Evolutionary conservation across 2,113 vertebrate genomes (phyloP), one percentile per base, ranked within the genome.

Genomic region (Pithys albifrons): DNA sequence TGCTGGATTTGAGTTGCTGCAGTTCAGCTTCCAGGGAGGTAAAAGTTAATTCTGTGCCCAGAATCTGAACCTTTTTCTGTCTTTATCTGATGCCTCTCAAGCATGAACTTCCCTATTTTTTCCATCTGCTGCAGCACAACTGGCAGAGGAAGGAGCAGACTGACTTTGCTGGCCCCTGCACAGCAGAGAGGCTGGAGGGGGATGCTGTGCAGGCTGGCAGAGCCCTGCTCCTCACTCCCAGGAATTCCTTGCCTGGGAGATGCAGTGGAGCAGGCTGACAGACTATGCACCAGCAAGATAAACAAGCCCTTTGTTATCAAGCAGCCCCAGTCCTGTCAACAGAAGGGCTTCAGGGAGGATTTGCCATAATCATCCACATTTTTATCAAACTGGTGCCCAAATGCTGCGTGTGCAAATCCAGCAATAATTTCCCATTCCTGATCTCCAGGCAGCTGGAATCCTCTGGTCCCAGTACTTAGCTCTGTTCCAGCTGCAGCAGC

Each of bases 221-320:
- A 85, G n/a, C 89, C 51, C 75, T 88, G 72, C 79, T 93, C 82
- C 85, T 76, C 17, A 54, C 71, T 43, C 79, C 22, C 72, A 17
- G 55, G 33, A 86, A 52, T 94, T 95, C 91, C 67, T 90, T 58
- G 80, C 90, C 93, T 77, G 61, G 82, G 46, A 66, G 88, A 66
- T 57, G 90, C 88, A 67, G 14, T 0, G 2, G 22, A 93, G 72
- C 82, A 51, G 51, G 17, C 67, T 61, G 54, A 28, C 1, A 27
- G 76, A n/a, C 93, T 62, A 12, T 67, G 85, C 72, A 19, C 46
- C 16, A 48, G 67, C 29, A 18, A 95, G 93, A 93, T 95, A 96
- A 91, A 83, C 79, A 94, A 37, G 64, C 71, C 51, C 59, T 94
- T 90, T 93, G 82, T 88, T 93, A 96, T 93, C 93, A 59, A 52